These are phyloP conservation scores for Thunnus maccoyii DNA, from an alignment of 2,113 vertebrate species.

Conservation along the genomic window DNA sequence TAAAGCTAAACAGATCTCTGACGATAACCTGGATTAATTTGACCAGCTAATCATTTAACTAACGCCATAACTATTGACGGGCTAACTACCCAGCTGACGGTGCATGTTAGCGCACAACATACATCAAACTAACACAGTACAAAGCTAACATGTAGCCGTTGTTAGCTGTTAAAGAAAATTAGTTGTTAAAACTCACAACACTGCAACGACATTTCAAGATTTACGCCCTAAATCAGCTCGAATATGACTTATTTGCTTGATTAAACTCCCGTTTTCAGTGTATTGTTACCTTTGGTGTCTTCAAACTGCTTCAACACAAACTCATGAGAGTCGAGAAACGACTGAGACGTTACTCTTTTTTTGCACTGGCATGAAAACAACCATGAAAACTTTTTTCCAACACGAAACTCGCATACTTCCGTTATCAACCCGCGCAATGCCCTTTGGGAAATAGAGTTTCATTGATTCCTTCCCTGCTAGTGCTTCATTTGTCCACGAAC, in stretches of 20 bases:
- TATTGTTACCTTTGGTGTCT: slow-evolving; percentile 60
- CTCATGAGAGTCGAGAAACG: slow-evolving; percentile 14
- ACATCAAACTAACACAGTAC: background rate
- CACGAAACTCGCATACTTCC: slow-evolving; percentile 64
- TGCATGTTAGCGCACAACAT: background rate
- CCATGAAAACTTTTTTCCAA: slow-evolving; percentile 78
- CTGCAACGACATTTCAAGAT: background rate
- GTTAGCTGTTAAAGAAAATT: background rate
- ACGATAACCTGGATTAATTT: background rate
- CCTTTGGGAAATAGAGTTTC: slow-evolving; percentile 64
- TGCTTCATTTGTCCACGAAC: background rate
- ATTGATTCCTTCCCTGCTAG: fast-evolving
- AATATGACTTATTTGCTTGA: background rate
- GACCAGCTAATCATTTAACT: background rate
- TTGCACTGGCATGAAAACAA: slow-evolving; percentile 63
- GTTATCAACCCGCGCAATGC: slow-evolving; percentile 2
- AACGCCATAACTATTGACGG: background rate
- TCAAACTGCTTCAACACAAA: slow-evolving; percentile 33
- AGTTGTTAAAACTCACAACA: background rate
- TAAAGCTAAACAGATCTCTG: background rate
- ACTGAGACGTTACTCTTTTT: slow-evolving; percentile 56
- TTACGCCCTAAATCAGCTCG: background rate
- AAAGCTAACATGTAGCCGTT: slow-evolving; percentile 1
- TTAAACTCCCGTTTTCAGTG: background rate
- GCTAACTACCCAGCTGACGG: background rate